phyloP scores from a whole-genome alignment of 2,113 vertebrate species.

The Albula goreensis region DNA sequence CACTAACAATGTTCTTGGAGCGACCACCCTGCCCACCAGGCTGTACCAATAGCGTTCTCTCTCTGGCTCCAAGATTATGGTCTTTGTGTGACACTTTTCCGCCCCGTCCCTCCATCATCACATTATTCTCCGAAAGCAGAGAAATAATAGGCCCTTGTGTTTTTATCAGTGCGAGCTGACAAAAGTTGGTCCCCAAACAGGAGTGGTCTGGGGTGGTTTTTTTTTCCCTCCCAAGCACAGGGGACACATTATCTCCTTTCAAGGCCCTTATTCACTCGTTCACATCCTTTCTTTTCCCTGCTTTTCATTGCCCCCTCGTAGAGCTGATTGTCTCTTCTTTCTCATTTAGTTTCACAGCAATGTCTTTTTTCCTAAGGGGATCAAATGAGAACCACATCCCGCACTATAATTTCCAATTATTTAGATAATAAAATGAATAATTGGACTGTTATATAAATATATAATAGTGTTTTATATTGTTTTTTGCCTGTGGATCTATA shows the following conservation, averaged over 20 bases:
- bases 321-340: background rate
- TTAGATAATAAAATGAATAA: background rate
- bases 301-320: background rate
- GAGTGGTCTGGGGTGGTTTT: background rate
- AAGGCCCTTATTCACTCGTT: background rate
- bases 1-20: background rate
- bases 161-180: background rate
- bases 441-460: background rate
- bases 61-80: background rate
- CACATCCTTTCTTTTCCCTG: background rate
- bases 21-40: background rate
- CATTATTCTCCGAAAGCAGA: background rate
- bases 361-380: background rate
- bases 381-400: background rate
- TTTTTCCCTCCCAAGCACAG: background rate
- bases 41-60: background rate
- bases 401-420: background rate
- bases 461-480: background rate
- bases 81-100: background rate
- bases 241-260: background rate
- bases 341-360: background rate
- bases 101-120: too few species aligned
- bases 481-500: background rate
- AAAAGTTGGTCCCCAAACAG: background rate
- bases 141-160: slow-evolving; percentile 1